Percentiles rank a stretch among this genome's conserved stretches.
These are phyloP conservation scores for Amniataba percoides DNA, from an alignment of 2,797 vertebrate genomes.

Conservation along the genomic window DNA sequence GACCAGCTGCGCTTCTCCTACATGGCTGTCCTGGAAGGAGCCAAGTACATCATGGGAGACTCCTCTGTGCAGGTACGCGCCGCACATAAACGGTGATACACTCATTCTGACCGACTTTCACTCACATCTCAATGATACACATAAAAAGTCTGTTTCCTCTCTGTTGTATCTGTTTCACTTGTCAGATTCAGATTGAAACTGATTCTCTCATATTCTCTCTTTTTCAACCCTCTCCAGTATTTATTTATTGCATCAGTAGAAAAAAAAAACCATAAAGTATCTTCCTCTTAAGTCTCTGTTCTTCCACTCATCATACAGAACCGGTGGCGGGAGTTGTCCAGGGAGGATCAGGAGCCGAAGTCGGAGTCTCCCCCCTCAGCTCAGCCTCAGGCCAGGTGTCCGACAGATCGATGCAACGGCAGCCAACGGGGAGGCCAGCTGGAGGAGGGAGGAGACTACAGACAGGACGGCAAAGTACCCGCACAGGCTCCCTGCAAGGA, in stretches of 20 bases:
- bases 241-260: conserved; percentile 3
- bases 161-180: not conserved
- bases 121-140: not conserved
- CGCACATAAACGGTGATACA: not conserved
- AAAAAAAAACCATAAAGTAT: not conserved
- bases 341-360: conserved; percentile 89
- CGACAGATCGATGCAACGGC: conserved; percentile 89
- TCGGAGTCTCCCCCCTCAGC: conserved; percentile 85
- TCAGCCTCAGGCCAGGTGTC: conserved; percentile 79
- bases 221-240: not conserved
- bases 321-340: conserved; percentile 92
- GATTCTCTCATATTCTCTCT: too few relatives aligned
- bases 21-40: conserved; percentile 93
- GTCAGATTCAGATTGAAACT: too few relatives aligned
- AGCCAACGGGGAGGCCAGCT: conserved; percentile 76
- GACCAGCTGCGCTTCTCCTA: conserved; percentile 98
- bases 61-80: conserved; percentile 90
- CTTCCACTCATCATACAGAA: conserved; percentile 80
- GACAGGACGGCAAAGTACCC: conserved; percentile 79
- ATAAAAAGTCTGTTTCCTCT: not conserved
- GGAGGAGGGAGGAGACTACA: conserved; percentile 84
- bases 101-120: not conserved
- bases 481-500: conserved; percentile 77
- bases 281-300: not conserved
- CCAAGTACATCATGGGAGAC: conserved; percentile 95